phyloP scores from a whole-genome alignment of 1,140 invertebrate genomes.

The Neodiprion fabricii region DNA sequence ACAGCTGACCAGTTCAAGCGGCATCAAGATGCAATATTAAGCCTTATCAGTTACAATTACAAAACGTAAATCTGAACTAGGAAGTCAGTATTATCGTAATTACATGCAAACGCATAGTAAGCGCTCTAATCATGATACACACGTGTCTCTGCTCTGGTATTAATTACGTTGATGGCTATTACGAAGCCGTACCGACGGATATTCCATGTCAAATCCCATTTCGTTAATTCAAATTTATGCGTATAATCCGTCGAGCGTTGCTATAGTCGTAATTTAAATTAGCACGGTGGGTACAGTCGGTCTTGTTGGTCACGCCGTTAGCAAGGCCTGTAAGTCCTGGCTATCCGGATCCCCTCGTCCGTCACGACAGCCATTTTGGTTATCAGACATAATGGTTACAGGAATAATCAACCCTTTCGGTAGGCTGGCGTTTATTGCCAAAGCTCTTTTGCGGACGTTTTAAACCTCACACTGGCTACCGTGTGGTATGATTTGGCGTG shows the following conservation, averaged over 20 bases:
- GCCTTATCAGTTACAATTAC: background rate
- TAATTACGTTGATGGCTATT: constrained; percentile 49
- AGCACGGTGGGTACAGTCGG: constrained; percentile 31
- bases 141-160: constrained; percentile 47
- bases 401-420: background rate
- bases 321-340: background rate
- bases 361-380: background rate
- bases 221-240: constrained; percentile 39
- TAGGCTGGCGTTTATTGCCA: constrained; percentile 5
- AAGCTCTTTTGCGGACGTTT: background rate
- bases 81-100: background rate
- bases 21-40: background rate
- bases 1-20: background rate
- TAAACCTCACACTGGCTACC: background rate
- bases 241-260: constrained; percentile 31
- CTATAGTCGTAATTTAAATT: constrained; percentile 36
- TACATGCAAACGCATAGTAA: background rate
- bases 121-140: constrained; percentile 51
- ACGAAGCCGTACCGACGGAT: constrained; percentile 14
- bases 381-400: background rate
- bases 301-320: constrained; percentile 11
- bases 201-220: constrained; percentile 39
- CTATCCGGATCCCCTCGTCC: background rate
- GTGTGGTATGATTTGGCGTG: background rate
- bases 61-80: background rate